Percentiles rank a stretch among this genome's conserved stretches.
These are phyloP conservation scores for Spatulosminthurus flaviceps DNA, from an alignment of 2,888 invertebrate genomes.

Conservation along the genomic window DNA sequence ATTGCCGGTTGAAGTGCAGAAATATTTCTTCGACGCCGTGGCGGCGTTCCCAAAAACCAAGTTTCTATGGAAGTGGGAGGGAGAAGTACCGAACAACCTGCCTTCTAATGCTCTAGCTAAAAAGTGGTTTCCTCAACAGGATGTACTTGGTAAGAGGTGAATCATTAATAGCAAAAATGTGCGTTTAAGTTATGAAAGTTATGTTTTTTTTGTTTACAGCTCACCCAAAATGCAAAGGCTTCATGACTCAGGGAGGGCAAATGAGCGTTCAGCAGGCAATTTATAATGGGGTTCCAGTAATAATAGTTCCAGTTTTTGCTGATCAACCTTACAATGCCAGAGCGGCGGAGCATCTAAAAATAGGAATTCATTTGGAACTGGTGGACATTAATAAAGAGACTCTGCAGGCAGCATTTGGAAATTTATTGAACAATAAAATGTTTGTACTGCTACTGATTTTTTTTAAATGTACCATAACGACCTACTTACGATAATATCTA, in stretches of 20 bases:
- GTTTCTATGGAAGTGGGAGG: constrained; percentile 16
- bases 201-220: neutral
- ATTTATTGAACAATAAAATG: too few relatives aligned
- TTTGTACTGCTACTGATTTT: neutral
- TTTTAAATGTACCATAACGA: too few relatives aligned
- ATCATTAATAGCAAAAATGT: neutral
- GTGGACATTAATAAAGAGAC: neutral
- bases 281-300: neutral
- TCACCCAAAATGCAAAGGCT: neutral
- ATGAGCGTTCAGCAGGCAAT: constrained; percentile 5
- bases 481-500: neutral
- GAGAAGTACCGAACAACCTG: neutral
- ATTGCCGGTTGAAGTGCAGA: neutral
- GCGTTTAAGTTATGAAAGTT: neutral
- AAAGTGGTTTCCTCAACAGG: constrained; percentile 7
- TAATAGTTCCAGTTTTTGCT: neutral
- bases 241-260: neutral
- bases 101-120: neutral
- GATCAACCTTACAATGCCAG: neutral
- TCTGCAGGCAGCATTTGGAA: neutral
- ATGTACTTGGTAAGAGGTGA: neutral
- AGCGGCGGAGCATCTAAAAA: neutral
- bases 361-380: neutral
- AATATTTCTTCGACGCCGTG: neutral
- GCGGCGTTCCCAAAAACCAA: neutral